These are phyloP conservation scores for Gnathonemus longibarbis DNA, from an alignment of 2,113 vertebrate species.

Conservation along the genomic window DNA sequence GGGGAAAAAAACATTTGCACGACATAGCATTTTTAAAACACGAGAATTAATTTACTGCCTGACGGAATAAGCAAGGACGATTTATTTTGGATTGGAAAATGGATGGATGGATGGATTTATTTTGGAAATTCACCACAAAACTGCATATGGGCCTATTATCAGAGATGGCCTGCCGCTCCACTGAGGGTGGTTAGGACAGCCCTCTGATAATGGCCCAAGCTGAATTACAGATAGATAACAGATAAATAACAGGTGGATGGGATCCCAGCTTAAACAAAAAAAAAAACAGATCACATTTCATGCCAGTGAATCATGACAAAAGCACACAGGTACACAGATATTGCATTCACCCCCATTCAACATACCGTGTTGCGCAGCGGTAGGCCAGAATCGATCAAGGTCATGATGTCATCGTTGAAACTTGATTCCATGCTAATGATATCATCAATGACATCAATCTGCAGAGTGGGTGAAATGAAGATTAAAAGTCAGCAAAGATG, in stretches of 20 bases:
- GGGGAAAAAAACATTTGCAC: background rate
- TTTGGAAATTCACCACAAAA: background rate
- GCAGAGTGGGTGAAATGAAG: slow-evolving; percentile 11
- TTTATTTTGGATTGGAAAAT: background rate
- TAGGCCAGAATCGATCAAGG: slow-evolving; percentile 62
- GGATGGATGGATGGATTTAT: too few species aligned
- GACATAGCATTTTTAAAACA: background rate
- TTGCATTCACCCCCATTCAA: background rate
- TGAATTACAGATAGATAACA: background rate
- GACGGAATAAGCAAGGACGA: background rate
- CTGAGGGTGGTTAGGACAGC: background rate
- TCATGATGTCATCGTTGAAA: slow-evolving; percentile 75
- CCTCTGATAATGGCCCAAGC: background rate
- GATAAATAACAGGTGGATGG: background rate
- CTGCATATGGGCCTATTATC: background rate
- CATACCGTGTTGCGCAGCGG: slow-evolving; percentile 74
- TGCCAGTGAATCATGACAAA: background rate
- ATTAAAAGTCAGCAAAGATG: slow-evolving; percentile 20
- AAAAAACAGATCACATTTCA: background rate
- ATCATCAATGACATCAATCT: slow-evolving; percentile 83
- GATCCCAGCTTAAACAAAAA: background rate
- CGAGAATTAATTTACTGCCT: background rate
- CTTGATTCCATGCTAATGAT: slow-evolving; percentile 86
- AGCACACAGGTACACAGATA: background rate
- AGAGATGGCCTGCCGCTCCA: background rate